A percentile compares a stretch with the other conserved stretches of the same genome.
These are phyloP conservation scores for Mirza zaza DNA, from an alignment of 2,113 vertebrate species.

Conservation along the genomic window DNA sequence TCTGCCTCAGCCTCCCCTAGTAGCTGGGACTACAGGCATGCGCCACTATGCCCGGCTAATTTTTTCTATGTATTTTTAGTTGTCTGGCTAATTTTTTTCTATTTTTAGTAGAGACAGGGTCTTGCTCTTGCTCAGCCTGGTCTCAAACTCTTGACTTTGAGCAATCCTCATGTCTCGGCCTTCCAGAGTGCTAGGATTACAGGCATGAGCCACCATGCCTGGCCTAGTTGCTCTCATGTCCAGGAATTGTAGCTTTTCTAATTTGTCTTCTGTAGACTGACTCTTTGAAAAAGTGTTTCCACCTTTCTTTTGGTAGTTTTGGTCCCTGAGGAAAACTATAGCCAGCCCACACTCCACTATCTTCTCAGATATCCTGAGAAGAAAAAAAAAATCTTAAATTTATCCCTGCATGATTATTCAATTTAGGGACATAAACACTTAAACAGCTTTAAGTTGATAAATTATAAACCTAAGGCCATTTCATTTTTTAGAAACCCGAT, in stretches of 20 bases:
- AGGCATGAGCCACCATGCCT: too few relatives aligned
- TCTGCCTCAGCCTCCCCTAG: too few relatives aligned
- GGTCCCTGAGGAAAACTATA: background rate
- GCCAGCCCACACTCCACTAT: background rate
- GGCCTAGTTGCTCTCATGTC: background rate
- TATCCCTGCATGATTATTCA: background rate
- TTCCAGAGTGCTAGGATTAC: too few relatives aligned
- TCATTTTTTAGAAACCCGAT: background rate
- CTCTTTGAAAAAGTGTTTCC: background rate
- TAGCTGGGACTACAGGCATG: too few relatives aligned
- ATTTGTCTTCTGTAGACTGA: background rate
- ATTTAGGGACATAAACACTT: background rate
- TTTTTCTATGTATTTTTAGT: too few relatives aligned
- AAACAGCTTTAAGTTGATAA: background rate
- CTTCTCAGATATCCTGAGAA: background rate
- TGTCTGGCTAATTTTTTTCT: too few relatives aligned
- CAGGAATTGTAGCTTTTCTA: conserved; percentile 3
- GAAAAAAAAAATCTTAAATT: background rate
- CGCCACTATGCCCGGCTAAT: too few relatives aligned
- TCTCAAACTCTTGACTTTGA: too few relatives aligned
- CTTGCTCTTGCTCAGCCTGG: too few relatives aligned
- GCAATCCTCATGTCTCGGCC: too few relatives aligned
- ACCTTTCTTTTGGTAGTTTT: background rate
- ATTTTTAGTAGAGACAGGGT: too few relatives aligned
- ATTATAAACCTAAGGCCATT: background rate